Evolutionary conservation across 2,113 vertebrate genomes (phyloP), one percentile per base, ranked within the genome.

Genomic region (Tyto alba): DNA sequence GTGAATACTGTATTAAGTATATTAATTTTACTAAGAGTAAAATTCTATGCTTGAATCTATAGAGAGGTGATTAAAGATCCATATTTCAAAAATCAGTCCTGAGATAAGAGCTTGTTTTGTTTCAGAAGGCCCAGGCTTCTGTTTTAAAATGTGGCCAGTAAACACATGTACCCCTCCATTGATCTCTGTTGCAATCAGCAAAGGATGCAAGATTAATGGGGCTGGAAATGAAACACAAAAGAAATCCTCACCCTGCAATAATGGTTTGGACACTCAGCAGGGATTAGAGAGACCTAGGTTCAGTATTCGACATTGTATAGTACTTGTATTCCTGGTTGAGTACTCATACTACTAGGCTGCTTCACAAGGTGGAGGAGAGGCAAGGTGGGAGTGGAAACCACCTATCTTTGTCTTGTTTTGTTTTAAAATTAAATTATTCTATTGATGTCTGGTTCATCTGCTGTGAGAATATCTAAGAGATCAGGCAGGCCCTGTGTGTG

Each of bases 161-260:
- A 71, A 82, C 47, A 64, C 43, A 71, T 71, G 47, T 59, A 94
- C 29, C n/a, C 36, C 20, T 88, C 79, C 83, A 55, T 74, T 92
- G 89, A 84, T 87, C 53, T 84, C 64, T 72, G 34, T 73, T 91
- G 56, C 76, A 62, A 45, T 91, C 81, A 79, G 93, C 74, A 94
- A 96, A 91, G 50, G 85, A 91, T 82, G 69, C 53, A 91, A 96
- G 67, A 91, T 92, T 78, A 91, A 73, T 87, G 78, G 77, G 67
- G 34, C 74, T 96, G 71, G 89, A 95, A 96, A 95, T 89, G 48
- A 79, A 75, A n/a, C 48, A 87, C 85, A 95, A 89, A 91, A 94
- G 69, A 81, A 94, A 91, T 93, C 81, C 71, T 94, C 32, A 66
- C 40, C 52, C 80, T 78, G 56, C 64, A 94, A 89, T 88, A 94